Percentiles rank a stretch among this genome's conserved stretches.
Evolutionary conservation across 2,113 vertebrate genomes (phyloP).

Genomic region (Gambusia holbrooki): DNA sequence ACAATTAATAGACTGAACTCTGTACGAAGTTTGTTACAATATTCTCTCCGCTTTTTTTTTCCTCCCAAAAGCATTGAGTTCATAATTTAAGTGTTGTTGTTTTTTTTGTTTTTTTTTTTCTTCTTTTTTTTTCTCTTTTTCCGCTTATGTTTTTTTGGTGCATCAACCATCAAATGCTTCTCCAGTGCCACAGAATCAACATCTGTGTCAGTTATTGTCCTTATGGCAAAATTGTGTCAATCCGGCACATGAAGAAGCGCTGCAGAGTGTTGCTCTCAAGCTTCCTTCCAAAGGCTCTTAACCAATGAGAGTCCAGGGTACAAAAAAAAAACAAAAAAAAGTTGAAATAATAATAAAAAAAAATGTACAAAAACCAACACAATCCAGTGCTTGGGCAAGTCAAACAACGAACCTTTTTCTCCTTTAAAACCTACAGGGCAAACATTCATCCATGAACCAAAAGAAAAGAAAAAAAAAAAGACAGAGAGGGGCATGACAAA

Average conservation of each 20-base stretch:
- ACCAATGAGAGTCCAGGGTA: conserved; percentile 90
- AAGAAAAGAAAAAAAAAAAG: conserved; percentile 68
- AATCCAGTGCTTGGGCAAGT: conserved; percentile 94
- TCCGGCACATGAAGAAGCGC: conserved; percentile 86
- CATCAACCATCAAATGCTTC: conserved; percentile 89
- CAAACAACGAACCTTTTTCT: conserved; percentile 88
- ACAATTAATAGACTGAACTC: conserved; percentile 99
- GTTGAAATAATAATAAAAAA: conserved; percentile 80
- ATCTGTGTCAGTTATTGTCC: conserved; percentile 68
- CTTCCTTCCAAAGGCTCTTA: conserved; percentile 91
- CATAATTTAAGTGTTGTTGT: conserved; percentile 77
- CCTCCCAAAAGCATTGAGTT: conserved; percentile 75
- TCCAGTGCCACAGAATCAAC: conserved; percentile 66
- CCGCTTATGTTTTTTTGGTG: conserved; percentile 85
- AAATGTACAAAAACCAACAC: conserved; percentile 85
- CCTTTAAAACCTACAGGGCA: conserved; percentile 87
- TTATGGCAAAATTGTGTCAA: conserved; percentile 75
- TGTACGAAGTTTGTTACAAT: conserved; percentile 99
- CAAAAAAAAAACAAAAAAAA: conserved; percentile 81
- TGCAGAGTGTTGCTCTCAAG: conserved; percentile 88
- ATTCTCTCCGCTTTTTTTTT: conserved; percentile 90
- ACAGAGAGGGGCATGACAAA: conserved; percentile 83
- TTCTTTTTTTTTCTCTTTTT: conserved; percentile 37
- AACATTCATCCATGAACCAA: conserved; percentile 90
- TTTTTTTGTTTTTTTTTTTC: background rate